phyloP scores from a whole-genome alignment of 2,888 invertebrate species.

The Lomographa bimaculata region DNA sequence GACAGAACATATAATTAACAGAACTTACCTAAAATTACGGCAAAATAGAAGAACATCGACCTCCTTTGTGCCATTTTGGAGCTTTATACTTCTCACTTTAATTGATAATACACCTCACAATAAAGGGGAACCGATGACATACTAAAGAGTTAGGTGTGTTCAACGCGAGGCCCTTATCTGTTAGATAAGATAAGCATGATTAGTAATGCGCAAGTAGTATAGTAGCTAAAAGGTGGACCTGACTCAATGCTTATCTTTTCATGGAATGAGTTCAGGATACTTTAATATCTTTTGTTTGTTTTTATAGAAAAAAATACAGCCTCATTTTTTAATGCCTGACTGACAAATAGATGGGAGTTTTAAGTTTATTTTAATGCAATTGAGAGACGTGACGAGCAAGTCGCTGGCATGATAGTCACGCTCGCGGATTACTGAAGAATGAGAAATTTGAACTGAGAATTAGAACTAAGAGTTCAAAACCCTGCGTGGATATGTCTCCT shows the following conservation, averaged over 20 bases:
- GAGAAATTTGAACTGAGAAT: no score
- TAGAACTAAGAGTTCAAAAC: no score
- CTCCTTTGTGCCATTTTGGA: conserved; percentile 68
- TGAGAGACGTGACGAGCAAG: no score
- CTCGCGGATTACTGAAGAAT: no score
- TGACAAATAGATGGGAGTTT: no score
- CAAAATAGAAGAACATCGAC: conserved; percentile 75
- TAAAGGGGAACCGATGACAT: conserved; percentile 43
- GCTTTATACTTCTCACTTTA: conserved; percentile 31
- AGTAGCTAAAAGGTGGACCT: conserved; percentile 24
- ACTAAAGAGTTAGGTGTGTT: conserved; percentile 60
- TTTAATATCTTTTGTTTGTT: conserved; percentile 7
- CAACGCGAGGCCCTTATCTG: conserved; percentile 55
- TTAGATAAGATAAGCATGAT: conserved; percentile 69
- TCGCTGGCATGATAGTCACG: no score
- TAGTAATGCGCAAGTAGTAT: conserved; percentile 47
- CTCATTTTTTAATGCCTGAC: no score
- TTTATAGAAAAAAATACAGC: conserved; percentile 4
- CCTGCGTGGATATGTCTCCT: no score
- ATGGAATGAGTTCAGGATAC: conserved; percentile 21
- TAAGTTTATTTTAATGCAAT: no score
- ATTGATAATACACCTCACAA: conserved; percentile 34
- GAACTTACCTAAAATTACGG: conserved; percentile 78
- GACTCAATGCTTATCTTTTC: conserved; percentile 30
- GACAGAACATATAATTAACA: no score